These are phyloP conservation scores for Horisme vitalbata DNA, from an alignment of 2,888 invertebrate species.

Conservation along the genomic window DNA sequence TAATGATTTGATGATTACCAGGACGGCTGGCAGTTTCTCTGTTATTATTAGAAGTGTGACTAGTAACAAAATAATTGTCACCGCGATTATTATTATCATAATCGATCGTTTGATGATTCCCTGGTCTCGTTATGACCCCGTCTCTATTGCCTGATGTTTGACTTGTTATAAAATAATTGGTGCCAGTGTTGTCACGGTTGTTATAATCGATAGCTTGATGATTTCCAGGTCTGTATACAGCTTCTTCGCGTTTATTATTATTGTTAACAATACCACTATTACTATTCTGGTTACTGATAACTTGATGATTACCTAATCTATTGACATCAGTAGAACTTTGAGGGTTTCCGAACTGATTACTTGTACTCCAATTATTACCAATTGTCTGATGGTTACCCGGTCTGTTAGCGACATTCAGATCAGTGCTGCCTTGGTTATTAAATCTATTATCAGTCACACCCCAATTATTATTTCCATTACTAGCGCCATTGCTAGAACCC, in stretches of 20 bases:
- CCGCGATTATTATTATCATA: background rate
- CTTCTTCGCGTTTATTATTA: slow-evolving; percentile 3
- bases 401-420: background rate
- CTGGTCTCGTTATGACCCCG: background rate
- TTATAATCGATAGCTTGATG: slow-evolving; percentile 13
- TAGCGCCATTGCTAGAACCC: no score
- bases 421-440: slow-evolving; percentile 3
- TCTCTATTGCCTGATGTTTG: slow-evolving; percentile 8
- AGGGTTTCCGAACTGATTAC: background rate
- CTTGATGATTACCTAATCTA: slow-evolving; percentile 7
- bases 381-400: slow-evolving; percentile 1
- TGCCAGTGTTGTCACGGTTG: slow-evolving; percentile 1
- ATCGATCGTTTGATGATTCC: slow-evolving; percentile 15
- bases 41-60: background rate
- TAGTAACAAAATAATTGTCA: no score
- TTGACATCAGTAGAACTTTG: slow-evolving; percentile 1
- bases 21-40: slow-evolving; percentile 4
- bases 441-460: slow-evolving; percentile 1
- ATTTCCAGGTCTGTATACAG: slow-evolving; percentile 7
- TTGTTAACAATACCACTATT: background rate
- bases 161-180: slow-evolving; percentile 15
- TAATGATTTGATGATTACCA: slow-evolving; percentile 1
- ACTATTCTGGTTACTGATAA: slow-evolving; percentile 4
- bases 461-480: slow-evolving; percentile 15
- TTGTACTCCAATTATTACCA: background rate